Evolutionary conservation across 1,140 invertebrate genomes (phyloP).

Genomic region (Caenorhabditis elegans): DNA sequence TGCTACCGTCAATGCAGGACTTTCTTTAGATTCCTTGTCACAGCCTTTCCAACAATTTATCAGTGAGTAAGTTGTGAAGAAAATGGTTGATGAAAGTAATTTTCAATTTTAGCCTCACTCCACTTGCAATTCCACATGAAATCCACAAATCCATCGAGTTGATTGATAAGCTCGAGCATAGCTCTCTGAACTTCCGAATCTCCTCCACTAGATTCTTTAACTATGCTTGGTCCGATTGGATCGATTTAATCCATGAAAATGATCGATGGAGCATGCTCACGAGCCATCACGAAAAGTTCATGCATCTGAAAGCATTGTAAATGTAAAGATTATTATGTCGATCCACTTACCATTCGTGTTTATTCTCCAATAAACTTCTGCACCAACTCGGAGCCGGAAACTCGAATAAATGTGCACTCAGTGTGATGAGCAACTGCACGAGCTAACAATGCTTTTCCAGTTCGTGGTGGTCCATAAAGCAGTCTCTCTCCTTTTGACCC

Average conservation of each 20-base stretch:
- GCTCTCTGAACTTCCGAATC: conserved; percentile 99
- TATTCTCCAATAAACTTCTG: conserved; percentile 99
- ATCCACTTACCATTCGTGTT: conserved; percentile 97
- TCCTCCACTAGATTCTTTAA: conserved; percentile 76
- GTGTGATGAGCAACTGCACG: conserved; percentile 98
- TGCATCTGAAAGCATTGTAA: too few species aligned
- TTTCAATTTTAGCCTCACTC: too few species aligned
- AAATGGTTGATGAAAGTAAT: too few species aligned
- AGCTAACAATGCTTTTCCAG: conserved; percentile 91
- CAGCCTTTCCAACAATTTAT: too few species aligned
- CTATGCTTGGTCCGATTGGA: conserved; percentile 96
- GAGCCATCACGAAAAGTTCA: conserved; percentile 98
- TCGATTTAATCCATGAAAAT: conserved; percentile 99
- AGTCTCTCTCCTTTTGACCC: conserved; percentile 96
- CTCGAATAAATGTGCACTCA: conserved; percentile 98
- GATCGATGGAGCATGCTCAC: conserved; percentile 97
- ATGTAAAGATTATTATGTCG: too few species aligned
- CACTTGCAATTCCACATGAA: too few species aligned
- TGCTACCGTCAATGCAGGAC: too few species aligned
- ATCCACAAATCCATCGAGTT: conserved; percentile 98
- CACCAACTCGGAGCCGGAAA: conserved; percentile 96
- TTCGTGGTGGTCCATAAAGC: conserved; percentile 94
- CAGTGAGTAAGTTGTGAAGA: too few species aligned
- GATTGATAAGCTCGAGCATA: conserved; percentile 97
- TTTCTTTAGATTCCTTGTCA: too few species aligned